Base-by-base conservation (phyloP, 30 jellyfish, hydroid and myxozoan genomes). In the Pseudorhiza aurosa region DNA sequence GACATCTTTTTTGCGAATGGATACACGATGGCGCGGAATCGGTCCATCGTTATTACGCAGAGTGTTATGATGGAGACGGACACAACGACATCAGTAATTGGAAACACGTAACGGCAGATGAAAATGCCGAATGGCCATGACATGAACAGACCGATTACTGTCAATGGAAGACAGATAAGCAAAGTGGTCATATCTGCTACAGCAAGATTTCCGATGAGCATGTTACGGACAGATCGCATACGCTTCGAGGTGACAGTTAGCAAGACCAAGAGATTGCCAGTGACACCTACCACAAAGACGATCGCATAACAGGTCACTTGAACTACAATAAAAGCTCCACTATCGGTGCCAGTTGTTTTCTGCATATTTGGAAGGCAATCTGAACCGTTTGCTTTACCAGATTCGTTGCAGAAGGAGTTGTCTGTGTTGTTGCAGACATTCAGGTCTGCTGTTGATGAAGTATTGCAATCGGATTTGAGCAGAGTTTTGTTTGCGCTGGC, bases 81-180 rank as follows among this genome's bases (percentile, higher is more conserved):
- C 25, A 83, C 84, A 64, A 94, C 65, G 30, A 94, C 99, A 50
- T 94, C 99, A 1, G 95, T 51, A 37, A 87, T 31, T 17, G 97
- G 93, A 58, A 51, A 87, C 26, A 94, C 4, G 58, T 75, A 94
- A 59, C 81, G 74, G 87, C 99, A 94, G 24, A 87, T 65, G 67
- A 82, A 56, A 42, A 8, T 68, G 4, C 99, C 99, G 82, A 88
- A 87, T 25, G 99, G 99, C 99, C 99, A 94, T 0, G 95, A 58
- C 31, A 69, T 64, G 53, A 65, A 87, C 39, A 70, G 72, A 8
- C 83, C 77, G n/a, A 63, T 30, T 12, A 88, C 51, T 4, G 85
- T 44, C 45, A 95, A 1, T 21, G 97, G 96, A 19, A 94, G 72
- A 73, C 94, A 85, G 49, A 96, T 65, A 0, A 83, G 56, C 1